A percentile compares a stretch with the other conserved stretches of the same genome.
Evolutionary conservation across 2,797 vertebrate species (phyloP).

Genomic region (Rhynchotus rufescens): DNA sequence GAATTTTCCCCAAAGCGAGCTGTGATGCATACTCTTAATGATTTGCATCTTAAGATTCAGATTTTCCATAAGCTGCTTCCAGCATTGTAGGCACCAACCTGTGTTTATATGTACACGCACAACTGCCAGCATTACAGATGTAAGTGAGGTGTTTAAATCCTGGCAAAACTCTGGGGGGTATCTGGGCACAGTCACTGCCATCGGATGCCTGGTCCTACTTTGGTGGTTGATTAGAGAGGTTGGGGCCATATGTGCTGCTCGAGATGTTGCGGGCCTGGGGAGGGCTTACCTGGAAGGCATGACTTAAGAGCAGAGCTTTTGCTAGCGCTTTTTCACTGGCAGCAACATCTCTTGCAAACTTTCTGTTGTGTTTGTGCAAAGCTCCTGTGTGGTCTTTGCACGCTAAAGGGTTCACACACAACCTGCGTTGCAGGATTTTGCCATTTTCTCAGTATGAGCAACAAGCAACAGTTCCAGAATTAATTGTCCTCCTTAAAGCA

Average conservation of each 20-base stretch:
- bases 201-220: not conserved
- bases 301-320: not conserved
- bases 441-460: not conserved
- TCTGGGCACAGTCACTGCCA: not conserved
- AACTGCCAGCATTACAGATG: not conserved
- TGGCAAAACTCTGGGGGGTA: not conserved
- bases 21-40: not conserved
- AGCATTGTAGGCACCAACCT: constrained; percentile 7
- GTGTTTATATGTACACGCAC: not conserved
- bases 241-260: fast-evolving
- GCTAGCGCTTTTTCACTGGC: not conserved
- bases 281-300: not conserved
- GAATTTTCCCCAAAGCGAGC: constrained; percentile 63
- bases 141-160: not conserved
- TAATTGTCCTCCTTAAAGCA: not conserved
- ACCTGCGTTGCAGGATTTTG: not conserved
- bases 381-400: not conserved
- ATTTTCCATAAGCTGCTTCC: constrained; percentile 46
- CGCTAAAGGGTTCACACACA: not conserved
- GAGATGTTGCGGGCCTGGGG: not conserved
- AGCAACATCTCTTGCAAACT: not conserved
- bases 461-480: not conserved
- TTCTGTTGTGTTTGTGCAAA: not conserved
- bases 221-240: not conserved
- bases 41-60: constrained; percentile 24